Evolutionary conservation across 2,113 vertebrate genomes (phyloP), one percentile per base, ranked within the genome.

Genomic region (Dascyllus trimaculatus): DNA sequence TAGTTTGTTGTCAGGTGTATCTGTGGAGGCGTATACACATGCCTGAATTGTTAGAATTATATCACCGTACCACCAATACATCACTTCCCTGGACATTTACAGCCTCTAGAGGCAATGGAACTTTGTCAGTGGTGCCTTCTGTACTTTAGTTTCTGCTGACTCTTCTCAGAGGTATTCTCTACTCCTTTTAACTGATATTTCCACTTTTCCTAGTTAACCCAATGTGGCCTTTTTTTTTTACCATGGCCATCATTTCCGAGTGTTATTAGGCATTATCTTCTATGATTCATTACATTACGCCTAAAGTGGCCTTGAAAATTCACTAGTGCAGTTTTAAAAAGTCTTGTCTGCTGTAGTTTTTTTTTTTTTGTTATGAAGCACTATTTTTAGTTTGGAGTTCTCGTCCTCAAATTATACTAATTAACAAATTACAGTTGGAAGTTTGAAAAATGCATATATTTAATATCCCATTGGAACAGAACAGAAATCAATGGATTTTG

Each of bases 61-160:
- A 43, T 43, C 40, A 3, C 0, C 7, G 8, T 35, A 35, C 32
- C 32, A 35, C 7, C 2, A 2, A 35, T 35, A 15, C 13, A 43
- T 43, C 78, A 89, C 53, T 94, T 96, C 58, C 95, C 93, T 14
- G 76, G 90, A 1, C 94, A 93, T 91, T 35, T 96, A 8, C 95
- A 95, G 56, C n/a, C 53, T 40, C 63, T 9, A 0, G 92, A 96
- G 94, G 82, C 88, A 93, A 8, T 96, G 96, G 88, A 95, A 95
- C 78, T 87, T 96, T 66, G 94, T 96, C 92, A 96, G 95, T 86
- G 95, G 95, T 95, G 95, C 95, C 68, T 95, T 95, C 74, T 43
- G 7, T 35, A 91, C 91, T 19, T 95, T 96, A 88, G 95, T 94
- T 84, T 24, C 48, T 68, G 54, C 64, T 21, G 6, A 25, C 25